Evolutionary conservation across 2,797 vertebrate species (phyloP).

Genomic region (Eospalax fontanierii): DNA sequence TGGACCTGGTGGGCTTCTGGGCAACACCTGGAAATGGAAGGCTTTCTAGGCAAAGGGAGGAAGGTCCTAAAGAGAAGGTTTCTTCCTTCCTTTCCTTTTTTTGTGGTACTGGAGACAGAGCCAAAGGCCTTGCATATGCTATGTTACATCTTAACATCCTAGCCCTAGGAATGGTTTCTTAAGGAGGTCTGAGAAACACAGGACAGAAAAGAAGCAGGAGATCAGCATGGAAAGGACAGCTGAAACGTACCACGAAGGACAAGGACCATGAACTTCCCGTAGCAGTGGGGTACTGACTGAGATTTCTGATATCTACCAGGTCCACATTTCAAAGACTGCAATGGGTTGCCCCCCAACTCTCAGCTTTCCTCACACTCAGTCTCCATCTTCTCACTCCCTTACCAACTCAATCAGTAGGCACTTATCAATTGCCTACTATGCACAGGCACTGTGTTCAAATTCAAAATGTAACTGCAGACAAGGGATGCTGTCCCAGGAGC

Average conservation of each 20-base stretch:
- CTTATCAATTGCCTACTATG: neutral
- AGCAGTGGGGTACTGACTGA: neutral
- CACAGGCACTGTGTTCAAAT: neutral
- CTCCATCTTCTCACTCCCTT: neutral
- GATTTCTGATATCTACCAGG: neutral
- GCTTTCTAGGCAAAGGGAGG: conserved; percentile 32
- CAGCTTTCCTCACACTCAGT: neutral
- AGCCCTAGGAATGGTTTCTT: neutral
- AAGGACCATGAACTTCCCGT: neutral
- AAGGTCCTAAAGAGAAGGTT: neutral
- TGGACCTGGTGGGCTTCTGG: neutral
- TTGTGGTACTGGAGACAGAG: neutral
- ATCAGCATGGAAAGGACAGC: neutral
- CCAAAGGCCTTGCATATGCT: neutral
- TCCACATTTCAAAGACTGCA: neutral
- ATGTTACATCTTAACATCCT: neutral
- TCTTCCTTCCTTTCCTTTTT: neutral
- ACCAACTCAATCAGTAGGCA: neutral
- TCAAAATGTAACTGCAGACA: neutral
- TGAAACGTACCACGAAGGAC: neutral
- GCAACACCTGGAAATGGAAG: neutral
- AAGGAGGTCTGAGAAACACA: neutral
- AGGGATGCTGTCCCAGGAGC: neutral
- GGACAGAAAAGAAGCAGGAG: neutral
- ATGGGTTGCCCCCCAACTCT: neutral